These are phyloP conservation scores for Columba janthina DNA, from an alignment of 2,113 vertebrate genomes.

Conservation along the genomic window DNA sequence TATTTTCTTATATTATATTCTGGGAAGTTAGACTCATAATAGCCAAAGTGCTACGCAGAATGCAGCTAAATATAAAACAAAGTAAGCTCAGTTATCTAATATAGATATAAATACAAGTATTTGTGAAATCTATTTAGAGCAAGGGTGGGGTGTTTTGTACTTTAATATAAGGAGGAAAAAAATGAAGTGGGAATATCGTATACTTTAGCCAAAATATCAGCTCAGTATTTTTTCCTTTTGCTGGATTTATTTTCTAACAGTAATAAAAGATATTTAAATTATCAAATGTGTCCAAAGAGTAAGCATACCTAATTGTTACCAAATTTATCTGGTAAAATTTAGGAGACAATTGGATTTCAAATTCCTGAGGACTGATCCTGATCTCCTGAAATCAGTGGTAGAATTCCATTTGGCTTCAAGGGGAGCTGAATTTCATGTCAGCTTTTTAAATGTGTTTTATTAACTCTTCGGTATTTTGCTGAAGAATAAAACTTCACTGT, in stretches of 20 bases:
- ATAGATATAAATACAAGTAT: conserved; percentile 24
- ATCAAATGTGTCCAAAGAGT: neutral
- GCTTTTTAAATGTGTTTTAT: neutral
- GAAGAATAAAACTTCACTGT: neutral
- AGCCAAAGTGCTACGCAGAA: neutral
- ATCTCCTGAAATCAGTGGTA: neutral
- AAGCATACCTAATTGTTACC: neutral
- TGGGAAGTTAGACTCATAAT: conserved; percentile 17
- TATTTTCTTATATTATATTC: conserved; percentile 25
- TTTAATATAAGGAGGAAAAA: neutral
- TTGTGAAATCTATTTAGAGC: conserved; percentile 27
- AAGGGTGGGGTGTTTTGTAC: neutral
- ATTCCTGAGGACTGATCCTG: neutral
- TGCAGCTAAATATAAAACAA: conserved; percentile 51
- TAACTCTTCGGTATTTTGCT: neutral
- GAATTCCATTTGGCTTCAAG: conserved; percentile 20
- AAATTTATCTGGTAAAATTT: neutral
- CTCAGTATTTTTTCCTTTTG: neutral
- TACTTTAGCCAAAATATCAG: neutral
- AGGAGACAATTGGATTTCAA: neutral
- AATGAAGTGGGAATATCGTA: neutral
- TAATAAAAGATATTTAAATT: neutral
- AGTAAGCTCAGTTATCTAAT: conserved; percentile 35
- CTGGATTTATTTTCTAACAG: neutral
- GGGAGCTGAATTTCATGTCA: neutral